Evolutionary conservation across 2,888 invertebrate genomes (phyloP), one percentile per base, ranked within the genome.

Genomic region (Scaptomyza cyrtandrae): DNA sequence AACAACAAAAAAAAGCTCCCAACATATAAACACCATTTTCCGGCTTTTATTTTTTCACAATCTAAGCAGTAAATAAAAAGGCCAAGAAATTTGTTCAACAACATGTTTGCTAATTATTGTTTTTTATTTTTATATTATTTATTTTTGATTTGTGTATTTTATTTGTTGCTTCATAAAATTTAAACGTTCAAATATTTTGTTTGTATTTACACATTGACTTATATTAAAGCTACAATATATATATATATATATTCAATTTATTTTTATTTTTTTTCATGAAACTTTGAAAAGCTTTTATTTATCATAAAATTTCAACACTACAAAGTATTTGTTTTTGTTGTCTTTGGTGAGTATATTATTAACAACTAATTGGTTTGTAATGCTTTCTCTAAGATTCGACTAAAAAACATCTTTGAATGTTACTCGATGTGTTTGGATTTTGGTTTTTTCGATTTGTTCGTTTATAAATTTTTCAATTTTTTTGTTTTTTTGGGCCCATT

Each of bases 341-440:
- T 16, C 58, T 37, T 53, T 53, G 61, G 63, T 84, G 67, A 72
- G 67, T 75, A 74, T 68, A 57, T 56, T 39, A 57, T 63, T 69
- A 78, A 75, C 78, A 78, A 73, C 75, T 77, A 77, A 68, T 75
- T 55, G 9, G 33, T 35, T 60, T 60, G 55, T n/a, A 27, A 54
- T 64, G 33, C 0, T 11, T 44, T 57, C 24, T 16, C 43, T 62
- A 43, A 48, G 53, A 50, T 73, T 75, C 39, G 61, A 71, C 79
- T 87, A 77, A 80, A 85, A 79, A 88, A 88, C 80, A 85, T 85
- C 79, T 84, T 79, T 86, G 70, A 81, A 84, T 84, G 79, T 71
- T 75, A 66, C 66, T 86, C 89, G 83, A 88, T 86, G 87, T 87
- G 78, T 86, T 77, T 60, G 64, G 62, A 62, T 69, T 41, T 77